Conservation (phyloP, 2,113 vertebrate species). For the Gadus macrocephalus region DNA sequence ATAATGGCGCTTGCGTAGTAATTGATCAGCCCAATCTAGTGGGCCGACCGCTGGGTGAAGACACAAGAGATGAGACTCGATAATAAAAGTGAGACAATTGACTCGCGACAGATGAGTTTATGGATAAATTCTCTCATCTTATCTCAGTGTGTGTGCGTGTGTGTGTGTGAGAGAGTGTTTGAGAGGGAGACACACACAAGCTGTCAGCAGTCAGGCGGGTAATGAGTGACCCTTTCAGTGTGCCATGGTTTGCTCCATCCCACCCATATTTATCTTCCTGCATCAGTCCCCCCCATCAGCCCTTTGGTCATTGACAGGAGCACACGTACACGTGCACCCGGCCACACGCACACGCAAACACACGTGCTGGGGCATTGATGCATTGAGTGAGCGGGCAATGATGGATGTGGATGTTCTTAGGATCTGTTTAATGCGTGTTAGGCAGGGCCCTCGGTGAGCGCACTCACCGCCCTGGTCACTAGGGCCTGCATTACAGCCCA, state of each 20-base stretch:
- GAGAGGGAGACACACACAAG: constrained; percentile 15
- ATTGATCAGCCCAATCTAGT: constrained; percentile 31
- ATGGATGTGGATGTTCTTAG: constrained; percentile 65
- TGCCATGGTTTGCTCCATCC: constrained; percentile 55
- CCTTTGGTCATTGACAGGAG: constrained; percentile 40
- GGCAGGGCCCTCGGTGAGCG: constrained; percentile 40
- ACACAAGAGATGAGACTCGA: constrained; percentile 26
- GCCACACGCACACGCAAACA: constrained; percentile 10
- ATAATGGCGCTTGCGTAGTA: constrained; percentile 6
- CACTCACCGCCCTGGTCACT: constrained; percentile 28
- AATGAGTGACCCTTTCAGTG: constrained; percentile 65
- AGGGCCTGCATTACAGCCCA: constrained; percentile 31
- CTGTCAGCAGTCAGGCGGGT: constrained; percentile 55
- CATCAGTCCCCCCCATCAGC: constrained; percentile 31
- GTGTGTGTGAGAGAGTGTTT: constrained; percentile 23
- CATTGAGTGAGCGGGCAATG: constrained; percentile 59
- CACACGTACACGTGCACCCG: constrained; percentile 12
- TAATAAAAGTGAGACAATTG: constrained; percentile 1
- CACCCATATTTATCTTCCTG: constrained; percentile 63
- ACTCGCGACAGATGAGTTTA: constrained; percentile 23
- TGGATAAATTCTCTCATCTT: constrained; percentile 13
- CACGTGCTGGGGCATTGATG: constrained; percentile 46
- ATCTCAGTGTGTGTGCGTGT: constrained; percentile 29
- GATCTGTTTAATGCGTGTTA: constrained; percentile 65
- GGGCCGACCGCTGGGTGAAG: constrained; percentile 27